Percentiles rank a stretch among this genome's conserved stretches.
phyloP scores from a whole-genome alignment of 2,797 vertebrate genomes.

The Poecilia gillii region DNA sequence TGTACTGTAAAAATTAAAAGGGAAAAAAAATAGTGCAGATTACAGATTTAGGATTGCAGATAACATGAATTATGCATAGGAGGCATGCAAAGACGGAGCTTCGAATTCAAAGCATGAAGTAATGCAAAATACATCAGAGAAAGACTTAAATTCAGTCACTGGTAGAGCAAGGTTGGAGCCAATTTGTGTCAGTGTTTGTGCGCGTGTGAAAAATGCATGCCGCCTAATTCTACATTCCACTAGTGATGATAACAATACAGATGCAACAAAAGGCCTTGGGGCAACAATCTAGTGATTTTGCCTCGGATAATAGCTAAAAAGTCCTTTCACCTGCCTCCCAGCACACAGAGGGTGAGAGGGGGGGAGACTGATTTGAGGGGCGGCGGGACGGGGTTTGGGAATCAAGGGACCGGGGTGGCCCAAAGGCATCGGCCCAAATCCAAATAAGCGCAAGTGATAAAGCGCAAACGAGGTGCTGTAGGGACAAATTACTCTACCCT shows the following conservation, averaged over 20 bases:
- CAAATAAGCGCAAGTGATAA: constrained; percentile 65
- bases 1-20: constrained; percentile 21
- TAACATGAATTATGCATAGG: constrained; percentile 63
- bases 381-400: constrained; percentile 47
- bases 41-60: constrained; percentile 49
- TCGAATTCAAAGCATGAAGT: constrained; percentile 55
- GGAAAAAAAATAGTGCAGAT: constrained; percentile 30
- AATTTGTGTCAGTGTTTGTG: constrained; percentile 42
- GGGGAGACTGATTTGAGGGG: constrained; percentile 52
- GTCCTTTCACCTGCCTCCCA: constrained; percentile 53
- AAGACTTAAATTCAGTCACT: constrained; percentile 47
- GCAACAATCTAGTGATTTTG: constrained; percentile 46
- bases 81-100: constrained; percentile 55
- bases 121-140: constrained; percentile 62
- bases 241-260: constrained; percentile 44
- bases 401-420: constrained; percentile 59
- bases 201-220: constrained; percentile 43
- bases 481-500: constrained; percentile 6
- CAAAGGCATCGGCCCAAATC: constrained; percentile 75
- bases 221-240: constrained; percentile 55
- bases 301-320: constrained; percentile 48
- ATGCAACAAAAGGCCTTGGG: constrained; percentile 22
- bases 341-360: constrained; percentile 62
- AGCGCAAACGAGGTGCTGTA: background rate
- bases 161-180: constrained; percentile 46